Percentiles rank a stretch among this genome's conserved stretches.
Evolutionary conservation across 2,113 vertebrate species (phyloP).

Genomic region (Leucosticte australis): DNA sequence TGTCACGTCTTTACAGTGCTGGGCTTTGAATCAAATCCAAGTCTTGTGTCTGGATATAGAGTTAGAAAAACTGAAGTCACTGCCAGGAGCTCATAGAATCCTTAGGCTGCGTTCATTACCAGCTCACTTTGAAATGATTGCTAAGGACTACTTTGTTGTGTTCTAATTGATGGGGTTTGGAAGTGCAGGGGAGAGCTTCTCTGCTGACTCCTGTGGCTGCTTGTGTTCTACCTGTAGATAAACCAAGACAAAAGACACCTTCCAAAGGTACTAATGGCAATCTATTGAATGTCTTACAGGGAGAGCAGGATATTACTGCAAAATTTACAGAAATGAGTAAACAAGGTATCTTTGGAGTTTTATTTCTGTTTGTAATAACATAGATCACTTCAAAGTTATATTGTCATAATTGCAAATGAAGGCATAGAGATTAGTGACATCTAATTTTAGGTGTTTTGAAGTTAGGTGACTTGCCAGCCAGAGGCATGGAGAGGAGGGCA

Average conservation of each 20-base stretch:
- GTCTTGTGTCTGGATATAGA: background rate
- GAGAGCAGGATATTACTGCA: background rate
- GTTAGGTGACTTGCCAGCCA: background rate
- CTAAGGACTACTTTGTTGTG: background rate
- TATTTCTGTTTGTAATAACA: background rate
- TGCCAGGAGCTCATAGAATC: background rate
- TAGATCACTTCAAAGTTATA: background rate
- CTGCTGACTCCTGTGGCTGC: background rate
- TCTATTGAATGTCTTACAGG: background rate
- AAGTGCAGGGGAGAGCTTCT: background rate
- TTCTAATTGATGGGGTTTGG: background rate
- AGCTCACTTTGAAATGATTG: background rate
- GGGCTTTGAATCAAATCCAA: background rate
- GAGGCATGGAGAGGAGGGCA: background rate
- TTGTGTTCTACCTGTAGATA: background rate
- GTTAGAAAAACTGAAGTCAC: background rate
- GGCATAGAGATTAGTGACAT: background rate
- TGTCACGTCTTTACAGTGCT: background rate
- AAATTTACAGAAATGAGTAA: background rate
- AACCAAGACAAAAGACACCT: background rate
- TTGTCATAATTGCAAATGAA: background rate
- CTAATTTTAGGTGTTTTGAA: background rate
- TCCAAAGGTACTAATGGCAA: background rate
- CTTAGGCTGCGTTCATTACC: background rate
- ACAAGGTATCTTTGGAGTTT: background rate